A percentile compares a stretch with the other conserved stretches of the same genome.
phyloP scores from a whole-genome alignment of 1,140 invertebrate genomes.

The Physella acuta region DNA sequence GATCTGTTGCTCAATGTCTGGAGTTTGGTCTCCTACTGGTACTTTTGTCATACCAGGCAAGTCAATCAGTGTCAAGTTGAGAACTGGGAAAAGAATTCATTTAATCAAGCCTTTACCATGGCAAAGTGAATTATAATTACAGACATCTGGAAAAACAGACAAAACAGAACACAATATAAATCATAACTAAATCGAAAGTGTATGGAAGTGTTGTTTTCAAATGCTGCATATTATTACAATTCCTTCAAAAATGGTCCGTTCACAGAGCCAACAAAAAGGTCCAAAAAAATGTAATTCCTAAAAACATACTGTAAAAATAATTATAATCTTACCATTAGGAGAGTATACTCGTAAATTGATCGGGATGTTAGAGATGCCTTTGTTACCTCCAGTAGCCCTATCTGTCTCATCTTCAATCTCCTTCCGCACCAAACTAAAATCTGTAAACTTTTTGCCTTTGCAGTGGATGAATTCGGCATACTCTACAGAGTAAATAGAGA shows the following conservation, averaged over 20 bases:
- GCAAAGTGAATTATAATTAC: background rate
- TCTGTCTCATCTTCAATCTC: slow-evolving; percentile 99
- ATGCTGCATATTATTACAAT: no score
- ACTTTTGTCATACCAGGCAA: slow-evolving; percentile 62
- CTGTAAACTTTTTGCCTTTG: slow-evolving; percentile 94
- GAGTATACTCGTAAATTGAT: slow-evolving; percentile 98
- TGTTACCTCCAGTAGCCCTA: slow-evolving; percentile 92
- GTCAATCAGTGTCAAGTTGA: slow-evolving; percentile 61
- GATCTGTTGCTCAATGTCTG: slow-evolving; percentile 60
- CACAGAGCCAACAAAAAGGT: no score
- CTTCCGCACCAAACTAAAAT: slow-evolving; percentile 92
- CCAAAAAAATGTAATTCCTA: no score
- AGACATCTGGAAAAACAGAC: background rate
- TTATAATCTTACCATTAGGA: slow-evolving; percentile 93
- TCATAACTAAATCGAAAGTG: no score
- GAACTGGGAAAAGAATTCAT: no score
- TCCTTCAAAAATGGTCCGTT: no score
- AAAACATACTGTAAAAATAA: no score
- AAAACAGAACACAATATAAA: background rate
- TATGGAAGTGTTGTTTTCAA: no score
- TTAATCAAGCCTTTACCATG: no score
- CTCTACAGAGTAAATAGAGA: slow-evolving; percentile 57
- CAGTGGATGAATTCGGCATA: slow-evolving; percentile 98
- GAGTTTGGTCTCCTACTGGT: slow-evolving; percentile 60
- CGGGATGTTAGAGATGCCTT: slow-evolving; percentile 96